Evolutionary conservation across 2,113 vertebrate species (phyloP).

Genomic region (Probosciger aterrimus): DNA sequence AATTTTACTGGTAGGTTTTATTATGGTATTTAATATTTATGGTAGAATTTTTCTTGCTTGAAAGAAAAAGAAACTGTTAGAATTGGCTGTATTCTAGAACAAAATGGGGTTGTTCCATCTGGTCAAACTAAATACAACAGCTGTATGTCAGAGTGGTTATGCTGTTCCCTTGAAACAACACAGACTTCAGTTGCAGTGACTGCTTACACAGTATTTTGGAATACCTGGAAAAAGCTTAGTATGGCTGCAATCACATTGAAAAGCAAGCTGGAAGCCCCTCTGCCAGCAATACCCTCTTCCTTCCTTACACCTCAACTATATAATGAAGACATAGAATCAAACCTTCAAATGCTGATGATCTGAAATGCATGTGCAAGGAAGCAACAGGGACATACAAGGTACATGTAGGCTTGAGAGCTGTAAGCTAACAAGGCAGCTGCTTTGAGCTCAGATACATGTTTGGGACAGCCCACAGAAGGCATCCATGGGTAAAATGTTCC

Average conservation of each 20-base stretch:
- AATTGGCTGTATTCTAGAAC: background rate
- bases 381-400: background rate
- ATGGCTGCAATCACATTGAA: background rate
- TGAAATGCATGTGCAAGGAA: background rate
- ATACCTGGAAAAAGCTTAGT: background rate
- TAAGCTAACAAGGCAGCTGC: background rate
- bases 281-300: rapidly evolving
- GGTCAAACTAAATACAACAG: background rate
- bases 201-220: background rate
- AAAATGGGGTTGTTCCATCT: background rate
- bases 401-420: background rate
- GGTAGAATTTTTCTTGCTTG: background rate
- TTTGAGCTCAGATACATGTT: background rate
- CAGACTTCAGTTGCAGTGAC: background rate
- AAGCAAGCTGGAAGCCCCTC: background rate
- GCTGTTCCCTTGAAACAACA: background rate
- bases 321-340: background rate
- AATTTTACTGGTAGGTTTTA: background rate
- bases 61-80: rapidly evolving
- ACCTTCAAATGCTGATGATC: background rate
- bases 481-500: background rate
- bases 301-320: background rate
- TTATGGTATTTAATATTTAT: background rate
- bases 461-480: background rate
- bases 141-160: background rate